Evolutionary conservation across 2,797 vertebrate genomes (phyloP).

Genomic region (Arrhamphus sclerolepis): DNA sequence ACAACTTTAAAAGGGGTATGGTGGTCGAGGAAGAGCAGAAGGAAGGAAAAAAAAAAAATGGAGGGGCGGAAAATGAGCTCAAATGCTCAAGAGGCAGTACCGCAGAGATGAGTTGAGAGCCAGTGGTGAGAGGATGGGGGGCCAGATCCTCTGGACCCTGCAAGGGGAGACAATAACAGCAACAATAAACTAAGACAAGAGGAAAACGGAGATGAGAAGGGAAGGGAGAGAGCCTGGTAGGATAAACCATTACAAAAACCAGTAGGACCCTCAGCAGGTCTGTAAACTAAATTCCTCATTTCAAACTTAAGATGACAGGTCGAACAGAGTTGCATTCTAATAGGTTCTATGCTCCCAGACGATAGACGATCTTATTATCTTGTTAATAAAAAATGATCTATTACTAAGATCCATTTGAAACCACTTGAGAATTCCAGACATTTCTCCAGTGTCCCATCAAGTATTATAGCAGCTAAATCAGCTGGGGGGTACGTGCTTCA

Average conservation of each 20-base stretch:
- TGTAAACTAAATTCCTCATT: background rate
- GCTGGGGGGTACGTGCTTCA: background rate
- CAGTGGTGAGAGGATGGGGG: conserved; percentile 85
- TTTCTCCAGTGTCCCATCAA: background rate
- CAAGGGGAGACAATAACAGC: conserved; percentile 86
- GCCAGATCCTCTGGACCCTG: conserved; percentile 87
- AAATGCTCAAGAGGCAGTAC: conserved; percentile 81
- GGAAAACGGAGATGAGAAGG: conserved; percentile 51
- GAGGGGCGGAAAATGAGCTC: conserved; percentile 57
- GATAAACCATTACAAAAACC: conserved; percentile 32
- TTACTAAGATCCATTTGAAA: background rate
- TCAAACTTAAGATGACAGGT: no score
- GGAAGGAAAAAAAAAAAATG: no score
- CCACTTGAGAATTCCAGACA: background rate
- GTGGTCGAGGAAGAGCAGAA: conserved; percentile 45
- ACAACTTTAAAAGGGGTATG: conserved; percentile 36
- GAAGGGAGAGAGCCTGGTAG: conserved; percentile 38
- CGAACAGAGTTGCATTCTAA: no score
- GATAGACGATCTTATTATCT: background rate
- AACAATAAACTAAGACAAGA: conserved; percentile 85
- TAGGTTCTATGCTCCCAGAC: background rate
- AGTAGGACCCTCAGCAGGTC: conserved; percentile 1
- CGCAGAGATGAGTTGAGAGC: conserved; percentile 86
- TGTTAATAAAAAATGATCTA: background rate
- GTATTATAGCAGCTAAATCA: background rate